Conservation (phyloP, 2,888 invertebrate genomes). For the Gari tellinella region DNA sequence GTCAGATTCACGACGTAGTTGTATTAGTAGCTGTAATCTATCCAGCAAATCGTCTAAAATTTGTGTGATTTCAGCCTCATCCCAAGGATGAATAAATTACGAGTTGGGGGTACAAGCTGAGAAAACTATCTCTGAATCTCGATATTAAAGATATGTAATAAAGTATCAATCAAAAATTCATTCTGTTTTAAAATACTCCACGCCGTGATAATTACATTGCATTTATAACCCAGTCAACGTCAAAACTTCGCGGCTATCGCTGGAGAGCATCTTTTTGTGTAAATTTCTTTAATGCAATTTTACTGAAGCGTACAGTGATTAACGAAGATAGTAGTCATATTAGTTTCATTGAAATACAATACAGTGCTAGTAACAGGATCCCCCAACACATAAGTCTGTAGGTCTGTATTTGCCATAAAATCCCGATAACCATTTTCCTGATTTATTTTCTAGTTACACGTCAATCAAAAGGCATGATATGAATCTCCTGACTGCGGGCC, state of each 20-base stretch:
- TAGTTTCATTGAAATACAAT: slow-evolving; percentile 56
- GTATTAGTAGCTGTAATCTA: too few relatives aligned
- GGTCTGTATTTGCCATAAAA: not conserved
- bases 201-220: slow-evolving; percentile 23
- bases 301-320: slow-evolving; percentile 40
- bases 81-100: too few relatives aligned
- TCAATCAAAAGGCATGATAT: slow-evolving; percentile 42
- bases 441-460: slow-evolving; percentile 43
- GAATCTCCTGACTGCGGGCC: slow-evolving; percentile 19
- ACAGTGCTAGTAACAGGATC: slow-evolving; percentile 40
- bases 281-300: slow-evolving; percentile 43
- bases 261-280: slow-evolving; percentile 36
- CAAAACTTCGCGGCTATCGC: slow-evolving; percentile 7
- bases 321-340: slow-evolving; percentile 39
- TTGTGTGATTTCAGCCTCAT: too few relatives aligned
- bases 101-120: too few relatives aligned
- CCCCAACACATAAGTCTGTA: not conserved
- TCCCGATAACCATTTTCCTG: too few relatives aligned
- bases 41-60: too few relatives aligned
- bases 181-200: slow-evolving; percentile 35
- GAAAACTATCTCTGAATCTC: slow-evolving; percentile 17
- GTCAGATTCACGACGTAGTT: too few relatives aligned
- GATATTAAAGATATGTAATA: slow-evolving; percentile 25
- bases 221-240: slow-evolving; percentile 10
- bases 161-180: slow-evolving; percentile 23